Base-by-base conservation (phyloP, 2,797 vertebrate genomes). In the Sylvilagus floridanus region DNA sequence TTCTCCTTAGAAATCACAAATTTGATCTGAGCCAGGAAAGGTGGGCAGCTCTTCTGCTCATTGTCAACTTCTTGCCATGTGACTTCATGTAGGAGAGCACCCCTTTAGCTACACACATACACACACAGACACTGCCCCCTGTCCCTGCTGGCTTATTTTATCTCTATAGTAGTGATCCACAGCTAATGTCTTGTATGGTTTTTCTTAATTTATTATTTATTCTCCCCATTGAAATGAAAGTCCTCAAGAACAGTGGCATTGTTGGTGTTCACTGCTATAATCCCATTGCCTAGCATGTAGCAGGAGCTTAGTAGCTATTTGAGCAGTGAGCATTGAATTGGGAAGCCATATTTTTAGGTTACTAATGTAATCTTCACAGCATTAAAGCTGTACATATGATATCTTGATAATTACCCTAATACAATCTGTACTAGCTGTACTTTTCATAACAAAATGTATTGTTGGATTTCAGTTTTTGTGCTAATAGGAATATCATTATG, bases 31-130 rank as follows among this genome's bases (percentile, higher is more conserved):
- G 65, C 37, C 19, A 24, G 32, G 37, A 52, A 12, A 4, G 6
- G 2, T 1, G 1, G 7, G 9, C 10, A 63, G 54, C 26, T 68
- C 16, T 77, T 14, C 37, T 24, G 50, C 79, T 62, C 14, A 19
- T 17, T 13, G 30, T 77, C n/a, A 19, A 79, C 24, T 0, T 14
- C 7, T 50, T 82, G 54, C 21, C 66, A 42, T 2, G 22, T 32
- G 12, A 21, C 60, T 2, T 22, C 17, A 8, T n/a, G 4, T 52
- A 60, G 22, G 8, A 24, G 52, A 73, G 24, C 11, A 4, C 24
- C n/a, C 3, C 7, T 19, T 16, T 0, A 0, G 19, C 2, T 19
- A 8, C 30, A 35, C 17, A 21, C 1, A 42, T 2, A 16, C 7
- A 6, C 30, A 35, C 17, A 30, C 1, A 50, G 5, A 4, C 7